Conservation (phyloP, 1,140 invertebrate genomes). For the Amyelois transitella region DNA sequence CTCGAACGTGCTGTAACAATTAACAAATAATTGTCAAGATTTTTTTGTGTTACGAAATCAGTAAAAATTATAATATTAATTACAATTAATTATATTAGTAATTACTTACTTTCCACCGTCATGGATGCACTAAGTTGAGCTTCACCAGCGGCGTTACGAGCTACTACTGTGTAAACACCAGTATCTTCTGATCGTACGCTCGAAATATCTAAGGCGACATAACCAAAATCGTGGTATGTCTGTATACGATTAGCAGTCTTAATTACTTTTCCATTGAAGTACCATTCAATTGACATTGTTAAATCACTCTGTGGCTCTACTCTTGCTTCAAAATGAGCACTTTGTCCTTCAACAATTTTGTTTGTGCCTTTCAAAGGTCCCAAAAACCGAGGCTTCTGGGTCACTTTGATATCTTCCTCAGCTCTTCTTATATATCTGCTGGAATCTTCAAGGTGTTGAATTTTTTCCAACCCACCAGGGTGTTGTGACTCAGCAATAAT, state of each 20-base stretch:
- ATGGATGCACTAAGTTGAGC: constrained; percentile 87
- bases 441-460: constrained; percentile 91
- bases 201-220: constrained; percentile 94
- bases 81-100: too few species aligned
- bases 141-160: constrained; percentile 91
- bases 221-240: constrained; percentile 96
- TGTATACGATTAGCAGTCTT: constrained; percentile 90
- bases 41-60: too few species aligned
- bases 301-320: constrained; percentile 95
- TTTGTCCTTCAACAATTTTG: constrained; percentile 95
- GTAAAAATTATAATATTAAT: too few species aligned
- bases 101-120: constrained; percentile 88
- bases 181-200: constrained; percentile 90
- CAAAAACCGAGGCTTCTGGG: constrained; percentile 88
- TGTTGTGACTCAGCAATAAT: constrained; percentile 91
- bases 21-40: not conserved
- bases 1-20: constrained; percentile 82
- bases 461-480: constrained; percentile 89
- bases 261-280: constrained; percentile 90
- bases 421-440: constrained; percentile 78
- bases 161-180: constrained; percentile 91
- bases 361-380: constrained; percentile 92
- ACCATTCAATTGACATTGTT: constrained; percentile 92
- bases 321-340: constrained; percentile 96
- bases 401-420: constrained; percentile 85